Base-by-base conservation (phyloP, 2,113 vertebrate species). In the Salvelinus sp. region DNA sequence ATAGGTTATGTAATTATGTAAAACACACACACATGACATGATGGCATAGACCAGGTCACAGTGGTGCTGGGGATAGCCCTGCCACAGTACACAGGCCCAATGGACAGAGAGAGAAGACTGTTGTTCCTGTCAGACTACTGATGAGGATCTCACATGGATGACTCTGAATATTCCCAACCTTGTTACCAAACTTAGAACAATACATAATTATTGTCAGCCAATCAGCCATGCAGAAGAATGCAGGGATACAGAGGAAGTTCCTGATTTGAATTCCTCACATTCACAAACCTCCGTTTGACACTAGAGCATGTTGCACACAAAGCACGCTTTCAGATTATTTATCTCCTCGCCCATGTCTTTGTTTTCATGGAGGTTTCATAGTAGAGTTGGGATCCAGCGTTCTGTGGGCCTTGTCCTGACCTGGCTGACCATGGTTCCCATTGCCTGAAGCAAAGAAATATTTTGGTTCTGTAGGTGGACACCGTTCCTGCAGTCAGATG, bases 181-280 rank as follows among this genome's bases (percentile, higher is more conserved):
- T 84, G 73, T 83, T 44, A 79, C 71, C 62, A 65, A 9, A 27
- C 58, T 69, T 4, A 2, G 33, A 23, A 83, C 81, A 88, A 82
- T 84, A 84, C 80, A 73, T 67, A 14, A 81, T 75, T 38, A 84
- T 87, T 87, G 80, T 87, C 70, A 79, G 33, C 0, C 33, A n/a
- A 69, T 70, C 54, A 77, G 23, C 7, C 77, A 73, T 16, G 47
- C 73, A 38, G 68, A 63, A 38, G 6, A 38, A 38, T 38, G 33
- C 33, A 38, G 33, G 33, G 33, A 7, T 38, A 4, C 33, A 38
- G 38, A 38, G 38, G 20, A 69, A 50, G 50, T 16, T 80, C 76
- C 78, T 58, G 47, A 72, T 80, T 69, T 7, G 66, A 78, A 80
- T 84, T 7, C 73, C 23, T 75, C 70, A 62, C 66, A 76, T 81